Conservation (phyloP, 2,888 invertebrate species). For the Glyphotaelius pellucidus region DNA sequence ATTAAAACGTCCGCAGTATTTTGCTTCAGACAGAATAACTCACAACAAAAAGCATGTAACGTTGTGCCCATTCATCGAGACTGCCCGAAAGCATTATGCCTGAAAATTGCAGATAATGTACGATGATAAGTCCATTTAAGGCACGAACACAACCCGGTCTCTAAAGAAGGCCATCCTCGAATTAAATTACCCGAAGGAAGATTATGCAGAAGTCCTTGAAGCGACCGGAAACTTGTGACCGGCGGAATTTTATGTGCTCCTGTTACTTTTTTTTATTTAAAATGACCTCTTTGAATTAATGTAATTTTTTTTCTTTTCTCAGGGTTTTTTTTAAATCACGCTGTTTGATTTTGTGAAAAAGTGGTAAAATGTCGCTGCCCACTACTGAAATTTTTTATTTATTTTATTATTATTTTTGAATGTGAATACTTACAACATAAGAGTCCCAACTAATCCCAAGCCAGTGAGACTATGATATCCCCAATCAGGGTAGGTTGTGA, state of each 20-base stretch:
- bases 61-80: not conserved
- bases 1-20: slow-evolving; percentile 5
- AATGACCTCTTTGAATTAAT: no score
- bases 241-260: not conserved
- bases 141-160: slow-evolving; percentile 12
- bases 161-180: slow-evolving; percentile 10
- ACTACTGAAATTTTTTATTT: no score
- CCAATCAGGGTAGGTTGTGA: no score
- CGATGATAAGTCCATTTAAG: slow-evolving; percentile 22
- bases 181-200: slow-evolving; percentile 20
- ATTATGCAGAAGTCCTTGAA: slow-evolving; percentile 12
- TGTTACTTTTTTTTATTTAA: not conserved
- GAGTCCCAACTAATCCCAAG: no score
- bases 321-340: no score
- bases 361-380: no score
- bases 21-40: not conserved
- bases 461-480: no score
- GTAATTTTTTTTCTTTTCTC: no score
- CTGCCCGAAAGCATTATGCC: slow-evolving; percentile 24
- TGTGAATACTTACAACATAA: no score
- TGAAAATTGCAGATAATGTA: slow-evolving; percentile 21
- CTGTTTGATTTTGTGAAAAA: no score
- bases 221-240: slow-evolving; percentile 5
- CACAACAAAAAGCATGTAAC: not conserved
- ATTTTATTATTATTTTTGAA: no score